phyloP scores from a whole-genome alignment of 2,113 vertebrate genomes.

The Gnathonemus echidnorhynchus region DNA sequence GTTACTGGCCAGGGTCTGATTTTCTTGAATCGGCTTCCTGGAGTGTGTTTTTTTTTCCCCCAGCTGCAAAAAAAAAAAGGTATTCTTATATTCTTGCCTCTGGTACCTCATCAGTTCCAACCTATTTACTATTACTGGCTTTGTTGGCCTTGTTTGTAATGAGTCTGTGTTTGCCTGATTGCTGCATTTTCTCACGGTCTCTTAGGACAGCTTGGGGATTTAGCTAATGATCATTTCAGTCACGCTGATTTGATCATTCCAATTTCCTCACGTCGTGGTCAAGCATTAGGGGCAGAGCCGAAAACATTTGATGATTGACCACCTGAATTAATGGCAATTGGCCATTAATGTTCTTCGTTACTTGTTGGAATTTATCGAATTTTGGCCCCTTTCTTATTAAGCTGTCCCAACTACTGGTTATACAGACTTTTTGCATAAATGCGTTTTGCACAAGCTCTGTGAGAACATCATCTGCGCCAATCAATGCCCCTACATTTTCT shows the following conservation, averaged over 20 bases:
- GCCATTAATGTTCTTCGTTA: not conserved
- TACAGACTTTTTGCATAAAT: not conserved
- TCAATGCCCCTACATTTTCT: not conserved
- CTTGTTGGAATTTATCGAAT: not conserved
- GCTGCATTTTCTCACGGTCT: not conserved
- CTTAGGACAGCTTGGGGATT: not conserved
- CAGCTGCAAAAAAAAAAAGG: not conserved
- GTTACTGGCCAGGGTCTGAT: not conserved
- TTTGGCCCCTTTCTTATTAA: not conserved
- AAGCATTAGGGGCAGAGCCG: not conserved
- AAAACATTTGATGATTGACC: not conserved
- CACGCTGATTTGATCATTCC: conserved; percentile 8
- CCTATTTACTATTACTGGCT: not conserved
- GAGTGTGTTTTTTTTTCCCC: not conserved
- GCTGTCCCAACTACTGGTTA: not conserved
- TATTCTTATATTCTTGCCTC: not conserved
- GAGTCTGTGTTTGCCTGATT: not conserved
- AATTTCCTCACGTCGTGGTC: conserved; percentile 10
- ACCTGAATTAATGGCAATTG: not conserved
- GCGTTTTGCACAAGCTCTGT: not conserved
- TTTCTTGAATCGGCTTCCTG: not conserved
- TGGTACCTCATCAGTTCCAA: conserved; percentile 3
- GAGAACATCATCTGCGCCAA: not conserved
- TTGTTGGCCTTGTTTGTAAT: conserved; percentile 4
- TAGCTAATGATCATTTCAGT: not conserved